Base-by-base conservation (phyloP, 2,888 invertebrate genomes). In the Iselma pallidipennis region DNA sequence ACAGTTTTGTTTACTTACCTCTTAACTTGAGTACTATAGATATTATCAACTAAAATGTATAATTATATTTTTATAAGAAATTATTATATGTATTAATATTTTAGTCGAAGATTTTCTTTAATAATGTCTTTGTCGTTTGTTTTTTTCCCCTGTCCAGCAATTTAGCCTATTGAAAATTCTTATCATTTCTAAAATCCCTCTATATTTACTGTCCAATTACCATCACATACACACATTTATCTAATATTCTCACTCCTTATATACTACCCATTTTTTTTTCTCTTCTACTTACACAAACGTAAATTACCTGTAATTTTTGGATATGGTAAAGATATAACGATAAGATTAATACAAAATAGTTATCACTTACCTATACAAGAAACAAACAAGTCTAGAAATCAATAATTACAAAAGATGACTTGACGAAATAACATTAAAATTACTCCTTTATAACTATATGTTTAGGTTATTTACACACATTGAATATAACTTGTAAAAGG, bases 381-480 rank as follows among this genome's bases (percentile, higher is more conserved):
- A 42, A 62, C 54, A 58, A 29, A 21, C 29, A 50, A 21, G 19
- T 29, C 19, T 25, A n/a, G 19, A 62, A 66, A 66, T 65, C 62
- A 52, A 66, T 68, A 64, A 68, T 68, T 68, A 68, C 51, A 63
- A 57, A 66, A 52, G 59, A 68, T 68, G 68, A 68, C 68, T 68
- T 57, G 52, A 68, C 68, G 56, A 61, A 65, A 63, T 4, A 61
- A 61, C 59, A 58, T 50, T 53, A 25, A 63, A 64, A 66, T 64
- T 49, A 49, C 55, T 52, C 51, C 49, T 59, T 45, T 51, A 52
- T 64, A 64, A 65, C 64, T 56, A 57, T n/a, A n/a, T 63, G 55
- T 60, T 63, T 63, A 51, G 60, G 51, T 50, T 59, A 55, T 61
- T 64, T 66, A 61, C 61, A 51, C 29, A 51, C 65, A 61, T 54